Evolutionary conservation across 2,113 vertebrate species (phyloP).

Genomic region (Lampris megalopsis): DNA sequence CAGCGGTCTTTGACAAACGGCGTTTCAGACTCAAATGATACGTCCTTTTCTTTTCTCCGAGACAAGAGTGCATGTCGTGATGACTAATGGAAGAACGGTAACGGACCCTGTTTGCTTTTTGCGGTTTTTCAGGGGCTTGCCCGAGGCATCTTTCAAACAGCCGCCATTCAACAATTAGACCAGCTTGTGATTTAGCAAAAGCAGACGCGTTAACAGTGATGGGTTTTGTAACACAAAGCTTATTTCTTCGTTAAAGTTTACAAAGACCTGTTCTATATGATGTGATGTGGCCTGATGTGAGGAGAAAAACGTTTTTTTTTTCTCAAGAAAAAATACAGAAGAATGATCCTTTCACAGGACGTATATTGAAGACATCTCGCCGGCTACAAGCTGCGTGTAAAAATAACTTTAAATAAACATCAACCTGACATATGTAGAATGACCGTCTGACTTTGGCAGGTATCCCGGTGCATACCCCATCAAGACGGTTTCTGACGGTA

Average conservation of each 20-base stretch:
- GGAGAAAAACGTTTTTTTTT: constrained; percentile 1
- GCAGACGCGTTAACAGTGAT: neutral
- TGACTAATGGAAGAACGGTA: constrained; percentile 25
- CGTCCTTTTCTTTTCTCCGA: neutral
- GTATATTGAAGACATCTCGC: constrained; percentile 37
- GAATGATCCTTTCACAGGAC: constrained; percentile 32
- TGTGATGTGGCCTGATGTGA: no score
- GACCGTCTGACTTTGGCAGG: constrained; percentile 56
- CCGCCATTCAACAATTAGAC: constrained; percentile 25
- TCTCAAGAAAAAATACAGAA: neutral
- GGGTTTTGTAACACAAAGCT: no score
- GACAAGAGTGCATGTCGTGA: constrained; percentile 5
- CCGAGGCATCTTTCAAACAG: constrained; percentile 28
- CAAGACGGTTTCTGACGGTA: constrained; percentile 53
- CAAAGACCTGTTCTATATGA: no score
- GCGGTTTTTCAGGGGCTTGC: constrained; percentile 24
- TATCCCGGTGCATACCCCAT: constrained; percentile 50
- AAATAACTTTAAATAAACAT: constrained; percentile 62
- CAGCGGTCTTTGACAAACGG: constrained; percentile 16
- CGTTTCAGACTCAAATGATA: constrained; percentile 32
- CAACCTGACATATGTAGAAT: constrained; percentile 50
- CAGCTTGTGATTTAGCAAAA: constrained; percentile 1
- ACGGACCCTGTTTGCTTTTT: constrained; percentile 48
- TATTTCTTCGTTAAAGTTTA: no score
- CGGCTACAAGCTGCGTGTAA: constrained; percentile 33